Percentiles rank a stretch among this genome's conserved stretches.
Conservation (phyloP, 2,888 invertebrate genomes). For the Dioctria linearis region DNA sequence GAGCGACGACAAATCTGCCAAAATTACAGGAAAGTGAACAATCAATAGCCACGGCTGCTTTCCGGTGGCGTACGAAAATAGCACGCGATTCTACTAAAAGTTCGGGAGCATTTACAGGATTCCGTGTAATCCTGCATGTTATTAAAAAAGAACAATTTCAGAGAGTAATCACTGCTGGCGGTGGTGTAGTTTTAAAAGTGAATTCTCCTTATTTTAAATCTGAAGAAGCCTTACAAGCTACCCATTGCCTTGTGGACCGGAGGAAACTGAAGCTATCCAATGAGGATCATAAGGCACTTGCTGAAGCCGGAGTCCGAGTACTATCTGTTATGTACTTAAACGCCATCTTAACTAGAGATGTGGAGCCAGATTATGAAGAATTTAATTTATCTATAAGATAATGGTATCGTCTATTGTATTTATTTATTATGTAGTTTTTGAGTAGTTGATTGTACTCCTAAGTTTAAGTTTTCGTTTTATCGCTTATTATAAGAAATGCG, state of each 20-base stretch:
- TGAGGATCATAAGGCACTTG: constrained; percentile 63
- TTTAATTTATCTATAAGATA: no score
- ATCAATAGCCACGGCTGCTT: constrained; percentile 75
- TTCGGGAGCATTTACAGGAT: constrained; percentile 73
- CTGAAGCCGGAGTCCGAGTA: constrained; percentile 63
- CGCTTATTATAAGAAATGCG: no score
- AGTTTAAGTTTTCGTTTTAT: not conserved
- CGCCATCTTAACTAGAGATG: constrained; percentile 67
- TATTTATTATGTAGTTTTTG: not conserved
- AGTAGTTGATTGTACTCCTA: not conserved
- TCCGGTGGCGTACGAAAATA: constrained; percentile 80
- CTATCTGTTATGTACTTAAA: constrained; percentile 69
- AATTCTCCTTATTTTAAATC: constrained; percentile 64
- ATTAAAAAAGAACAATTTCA: constrained; percentile 76
- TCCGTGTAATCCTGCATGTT: constrained; percentile 75
- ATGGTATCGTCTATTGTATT: not conserved
- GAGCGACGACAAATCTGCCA: constrained; percentile 71
- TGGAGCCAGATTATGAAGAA: constrained; percentile 63
- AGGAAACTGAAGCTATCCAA: constrained; percentile 65
- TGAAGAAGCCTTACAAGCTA: constrained; percentile 61
- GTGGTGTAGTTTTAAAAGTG: constrained; percentile 77
- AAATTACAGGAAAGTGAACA: constrained; percentile 71
- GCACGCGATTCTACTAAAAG: constrained; percentile 69
- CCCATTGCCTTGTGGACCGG: constrained; percentile 68
- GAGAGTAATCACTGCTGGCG: constrained; percentile 84